A percentile compares a stretch with the other conserved stretches of the same genome.
Conservation (phyloP, 1,140 invertebrate genomes). For the Kradibia gibbosae region DNA sequence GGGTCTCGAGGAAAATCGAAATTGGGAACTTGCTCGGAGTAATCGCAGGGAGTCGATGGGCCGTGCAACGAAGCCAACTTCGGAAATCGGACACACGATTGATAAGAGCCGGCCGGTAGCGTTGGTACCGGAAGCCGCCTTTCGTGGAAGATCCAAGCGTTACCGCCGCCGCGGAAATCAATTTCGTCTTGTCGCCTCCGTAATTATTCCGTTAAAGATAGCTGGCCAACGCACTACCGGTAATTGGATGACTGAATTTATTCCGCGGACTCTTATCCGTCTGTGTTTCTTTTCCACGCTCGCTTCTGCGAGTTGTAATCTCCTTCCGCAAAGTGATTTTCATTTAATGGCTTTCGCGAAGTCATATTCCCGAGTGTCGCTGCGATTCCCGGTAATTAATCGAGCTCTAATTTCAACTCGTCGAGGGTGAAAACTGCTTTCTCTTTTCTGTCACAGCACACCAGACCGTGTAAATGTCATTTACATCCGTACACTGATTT, state of each 20-base stretch:
- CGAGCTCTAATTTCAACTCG: slow-evolving; percentile 3
- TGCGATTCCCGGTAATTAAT: slow-evolving; percentile 17
- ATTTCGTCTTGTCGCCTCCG: slow-evolving; percentile 34
- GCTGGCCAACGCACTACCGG: not conserved
- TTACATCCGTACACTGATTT: not conserved
- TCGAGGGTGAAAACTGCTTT: not conserved
- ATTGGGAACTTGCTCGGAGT: not conserved
- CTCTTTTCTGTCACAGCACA: not conserved
- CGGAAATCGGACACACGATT: not conserved
- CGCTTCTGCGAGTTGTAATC: slow-evolving; percentile 25
- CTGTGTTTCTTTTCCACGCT: not conserved
- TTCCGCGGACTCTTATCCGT: slow-evolving; percentile 33
- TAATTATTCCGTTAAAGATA: slow-evolving; percentile 37
- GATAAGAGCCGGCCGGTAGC: not conserved
- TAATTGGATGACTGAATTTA: slow-evolving; percentile 36
- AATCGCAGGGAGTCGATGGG: not conserved
- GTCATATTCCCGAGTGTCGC: slow-evolving; percentile 3
- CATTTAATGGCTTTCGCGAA: slow-evolving; percentile 44
- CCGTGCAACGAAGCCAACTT: not conserved
- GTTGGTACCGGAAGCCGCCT: not conserved
- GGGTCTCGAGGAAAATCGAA: no score
- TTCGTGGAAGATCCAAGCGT: slow-evolving; percentile 15
- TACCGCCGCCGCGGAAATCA: slow-evolving; percentile 23
- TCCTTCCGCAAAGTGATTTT: slow-evolving; percentile 48
- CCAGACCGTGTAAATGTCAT: not conserved